A percentile compares a stretch with the other conserved stretches of the same genome.
Conservation (phyloP, 2,797 vertebrate species). For the Rhinichthys osculus region DNA sequence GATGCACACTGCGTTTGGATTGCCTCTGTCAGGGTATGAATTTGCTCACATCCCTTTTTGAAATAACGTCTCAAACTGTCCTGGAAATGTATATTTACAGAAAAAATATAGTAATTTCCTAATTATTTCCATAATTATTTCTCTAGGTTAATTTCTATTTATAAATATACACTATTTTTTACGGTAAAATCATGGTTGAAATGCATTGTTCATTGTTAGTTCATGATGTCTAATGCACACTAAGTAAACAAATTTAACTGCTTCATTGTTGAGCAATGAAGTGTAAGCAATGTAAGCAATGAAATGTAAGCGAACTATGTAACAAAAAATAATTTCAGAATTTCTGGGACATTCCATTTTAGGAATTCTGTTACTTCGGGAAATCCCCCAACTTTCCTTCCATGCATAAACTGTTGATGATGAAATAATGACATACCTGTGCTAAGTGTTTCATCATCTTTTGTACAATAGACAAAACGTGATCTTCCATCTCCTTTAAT, state of each 20-base stretch:
- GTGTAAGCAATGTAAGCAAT: no score
- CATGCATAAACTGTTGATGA: background rate
- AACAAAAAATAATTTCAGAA: background rate
- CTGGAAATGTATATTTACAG: constrained; percentile 54
- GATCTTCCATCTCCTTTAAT: constrained; percentile 57
- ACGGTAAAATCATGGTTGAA: background rate
- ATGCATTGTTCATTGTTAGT: background rate
- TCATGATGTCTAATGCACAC: background rate
- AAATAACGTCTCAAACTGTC: constrained; percentile 66
- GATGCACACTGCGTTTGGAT: constrained; percentile 32
- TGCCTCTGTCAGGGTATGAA: background rate
- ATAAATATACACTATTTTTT: background rate
- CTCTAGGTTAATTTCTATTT: background rate
- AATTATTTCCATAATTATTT: background rate
- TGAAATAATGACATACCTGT: constrained; percentile 57
- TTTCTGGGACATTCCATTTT: background rate
- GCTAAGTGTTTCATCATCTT: constrained; percentile 20
- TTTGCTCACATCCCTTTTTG: background rate
- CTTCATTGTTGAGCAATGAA: background rate
- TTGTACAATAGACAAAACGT: constrained; percentile 49
- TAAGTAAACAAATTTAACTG: background rate
- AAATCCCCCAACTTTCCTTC: constrained; percentile 10
- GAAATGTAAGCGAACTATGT: background rate
- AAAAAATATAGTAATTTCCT: background rate
- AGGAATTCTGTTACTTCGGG: background rate